These are phyloP conservation scores for Cottus gobio DNA, from an alignment of 2,113 vertebrate genomes.

Conservation along the genomic window DNA sequence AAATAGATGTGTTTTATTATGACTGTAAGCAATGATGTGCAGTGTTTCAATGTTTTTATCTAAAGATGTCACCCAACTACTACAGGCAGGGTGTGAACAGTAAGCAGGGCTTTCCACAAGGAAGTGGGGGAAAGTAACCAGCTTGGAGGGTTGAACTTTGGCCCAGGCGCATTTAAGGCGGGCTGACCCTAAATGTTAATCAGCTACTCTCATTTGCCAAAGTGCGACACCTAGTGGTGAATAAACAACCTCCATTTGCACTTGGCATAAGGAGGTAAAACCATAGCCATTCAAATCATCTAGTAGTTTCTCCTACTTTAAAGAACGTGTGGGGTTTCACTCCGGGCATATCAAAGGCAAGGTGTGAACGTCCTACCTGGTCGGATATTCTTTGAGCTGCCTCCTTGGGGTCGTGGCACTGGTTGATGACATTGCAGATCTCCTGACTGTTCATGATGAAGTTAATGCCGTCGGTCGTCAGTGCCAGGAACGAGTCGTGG, in stretches of 20 bases:
- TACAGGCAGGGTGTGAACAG: too few relatives aligned
- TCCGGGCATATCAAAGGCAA: background rate
- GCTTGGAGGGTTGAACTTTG: background rate
- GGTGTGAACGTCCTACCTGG: constrained; percentile 83
- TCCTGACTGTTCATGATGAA: constrained; percentile 99
- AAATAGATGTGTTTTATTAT: too few relatives aligned
- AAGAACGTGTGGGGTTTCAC: background rate
- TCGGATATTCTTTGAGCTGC: constrained; percentile 93
- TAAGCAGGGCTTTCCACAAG: too few relatives aligned
- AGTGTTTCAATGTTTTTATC: too few relatives aligned
- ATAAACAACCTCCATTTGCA: background rate
- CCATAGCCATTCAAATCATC: background rate
- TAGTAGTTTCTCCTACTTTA: background rate
- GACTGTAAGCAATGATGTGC: too few relatives aligned
- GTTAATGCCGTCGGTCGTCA: constrained; percentile 97
- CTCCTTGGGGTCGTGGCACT: constrained; percentile 93
- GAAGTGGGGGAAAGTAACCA: too few relatives aligned
- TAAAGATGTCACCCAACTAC: too few relatives aligned
- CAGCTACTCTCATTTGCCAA: background rate
- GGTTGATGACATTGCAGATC: constrained; percentile 94
- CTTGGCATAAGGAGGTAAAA: background rate
- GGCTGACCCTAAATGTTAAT: background rate
- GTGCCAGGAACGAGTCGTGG: constrained; percentile 92
- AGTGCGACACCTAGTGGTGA: background rate
- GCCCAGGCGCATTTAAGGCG: background rate